Evolutionary conservation across 2,797 vertebrate genomes (phyloP).

Genomic region (Gephyroberyx darwinii): DNA sequence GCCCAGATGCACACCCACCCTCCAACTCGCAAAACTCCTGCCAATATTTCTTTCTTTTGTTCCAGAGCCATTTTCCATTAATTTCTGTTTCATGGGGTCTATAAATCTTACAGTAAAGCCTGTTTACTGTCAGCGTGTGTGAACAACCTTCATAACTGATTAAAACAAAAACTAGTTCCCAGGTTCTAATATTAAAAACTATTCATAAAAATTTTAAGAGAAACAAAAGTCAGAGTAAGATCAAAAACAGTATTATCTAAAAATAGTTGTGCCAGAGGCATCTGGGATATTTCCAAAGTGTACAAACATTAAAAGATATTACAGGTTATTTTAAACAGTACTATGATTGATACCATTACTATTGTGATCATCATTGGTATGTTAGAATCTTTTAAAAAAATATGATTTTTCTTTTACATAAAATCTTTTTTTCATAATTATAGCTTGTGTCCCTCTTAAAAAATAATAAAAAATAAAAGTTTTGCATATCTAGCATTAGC

Average conservation of each 20-base stretch:
- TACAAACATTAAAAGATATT: constrained; percentile 89
- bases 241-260: constrained; percentile 79
- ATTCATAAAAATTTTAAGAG: constrained; percentile 74
- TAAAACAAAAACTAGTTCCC: constrained; percentile 76
- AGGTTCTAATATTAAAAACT: constrained; percentile 60
- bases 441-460: constrained; percentile 93
- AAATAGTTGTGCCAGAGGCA: constrained; percentile 83
- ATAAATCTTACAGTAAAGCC: constrained; percentile 23
- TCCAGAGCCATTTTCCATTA: not conserved
- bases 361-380: constrained; percentile 72
- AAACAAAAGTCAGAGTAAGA: constrained; percentile 78
- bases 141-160: constrained; percentile 27
- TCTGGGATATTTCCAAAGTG: constrained; percentile 83
- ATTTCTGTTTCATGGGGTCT: constrained; percentile 11
- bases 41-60: not conserved
- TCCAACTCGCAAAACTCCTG: constrained; percentile 22
- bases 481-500: constrained; percentile 99
- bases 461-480: constrained; percentile 90
- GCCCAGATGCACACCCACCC: constrained; percentile 1
- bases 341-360: constrained; percentile 44
- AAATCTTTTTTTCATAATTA: constrained; percentile 83
- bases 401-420: constrained; percentile 83
- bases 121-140: constrained; percentile 26
- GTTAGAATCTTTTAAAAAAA: constrained; percentile 91
- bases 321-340: constrained; percentile 76